A percentile compares a stretch with the other conserved stretches of the same genome.
These are phyloP conservation scores for Drosophila neotestacea DNA, from an alignment of 2,888 invertebrate species.

Conservation along the genomic window DNA sequence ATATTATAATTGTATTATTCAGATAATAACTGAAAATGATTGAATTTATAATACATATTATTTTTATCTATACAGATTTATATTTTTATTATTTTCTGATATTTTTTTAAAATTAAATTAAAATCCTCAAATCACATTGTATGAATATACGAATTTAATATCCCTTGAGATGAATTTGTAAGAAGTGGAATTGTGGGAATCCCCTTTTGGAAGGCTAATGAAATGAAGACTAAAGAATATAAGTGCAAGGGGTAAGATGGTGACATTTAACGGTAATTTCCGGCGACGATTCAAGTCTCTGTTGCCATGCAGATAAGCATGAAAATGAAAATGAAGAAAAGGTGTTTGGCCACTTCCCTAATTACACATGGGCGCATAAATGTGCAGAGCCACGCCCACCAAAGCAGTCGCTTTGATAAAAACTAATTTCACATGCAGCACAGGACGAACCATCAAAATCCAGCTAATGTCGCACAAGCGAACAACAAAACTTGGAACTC, in stretches of 20 bases:
- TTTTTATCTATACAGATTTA: no score
- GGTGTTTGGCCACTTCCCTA: constrained; percentile 70
- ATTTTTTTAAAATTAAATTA: no score
- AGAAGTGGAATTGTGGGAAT: neutral
- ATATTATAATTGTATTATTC: no score
- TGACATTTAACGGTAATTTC: constrained; percentile 72
- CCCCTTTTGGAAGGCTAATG: neutral
- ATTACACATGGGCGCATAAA: constrained; percentile 72
- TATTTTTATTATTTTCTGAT: no score
- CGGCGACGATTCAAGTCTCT: constrained; percentile 58
- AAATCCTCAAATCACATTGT: neutral
- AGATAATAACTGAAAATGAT: no score
- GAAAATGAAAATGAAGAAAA: constrained; percentile 38
- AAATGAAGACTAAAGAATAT: constrained; percentile 1
- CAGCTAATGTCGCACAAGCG: constrained; percentile 76
- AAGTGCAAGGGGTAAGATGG: constrained; percentile 53
- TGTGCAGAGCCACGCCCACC: constrained; percentile 48
- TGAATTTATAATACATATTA: no score
- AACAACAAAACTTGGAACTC: constrained; percentile 63
- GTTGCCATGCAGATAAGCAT: constrained; percentile 59
- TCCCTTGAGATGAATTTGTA: neutral
- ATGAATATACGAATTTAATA: neutral
- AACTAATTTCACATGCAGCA: constrained; percentile 80
- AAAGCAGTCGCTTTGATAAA: constrained; percentile 15
- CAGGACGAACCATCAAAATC: constrained; percentile 74